Conservation (phyloP, 2,113 vertebrate genomes). For the Hyaena hyaena region DNA sequence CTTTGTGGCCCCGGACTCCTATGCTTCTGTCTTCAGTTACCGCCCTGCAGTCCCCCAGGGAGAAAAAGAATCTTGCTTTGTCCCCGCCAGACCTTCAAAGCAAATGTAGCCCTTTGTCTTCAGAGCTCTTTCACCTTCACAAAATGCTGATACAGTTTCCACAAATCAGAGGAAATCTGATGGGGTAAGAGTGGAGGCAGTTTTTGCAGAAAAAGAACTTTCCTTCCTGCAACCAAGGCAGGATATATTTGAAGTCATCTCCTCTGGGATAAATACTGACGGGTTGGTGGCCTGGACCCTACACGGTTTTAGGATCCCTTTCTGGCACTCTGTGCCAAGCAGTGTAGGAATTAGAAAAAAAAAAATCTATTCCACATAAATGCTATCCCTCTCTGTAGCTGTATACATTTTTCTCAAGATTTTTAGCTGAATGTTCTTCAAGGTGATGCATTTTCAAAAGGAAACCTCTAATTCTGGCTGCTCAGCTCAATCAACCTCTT, state of each 20-base stretch:
- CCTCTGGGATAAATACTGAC: not conserved
- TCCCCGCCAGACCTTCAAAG: slow-evolving; percentile 73
- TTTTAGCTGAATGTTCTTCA: slow-evolving; percentile 34
- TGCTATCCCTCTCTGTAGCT: not conserved
- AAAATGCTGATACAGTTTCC: slow-evolving; percentile 58
- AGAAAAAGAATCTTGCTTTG: slow-evolving; percentile 80
- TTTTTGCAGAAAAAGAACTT: slow-evolving; percentile 62
- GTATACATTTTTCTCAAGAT: not conserved
- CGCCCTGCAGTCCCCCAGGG: slow-evolving; percentile 65
- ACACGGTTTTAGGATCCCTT: not conserved
- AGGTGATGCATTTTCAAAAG: slow-evolving; percentile 33
- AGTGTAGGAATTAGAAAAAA: not conserved
- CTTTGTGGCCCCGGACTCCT: slow-evolving; percentile 39
- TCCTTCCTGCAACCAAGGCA: slow-evolving; percentile 23
- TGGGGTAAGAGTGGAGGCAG: not conserved
- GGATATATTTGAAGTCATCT: not conserved
- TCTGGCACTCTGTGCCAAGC: not conserved
- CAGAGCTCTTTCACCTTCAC: slow-evolving; percentile 74
- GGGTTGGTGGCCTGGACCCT: not conserved
- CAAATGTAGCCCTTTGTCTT: slow-evolving; percentile 80
- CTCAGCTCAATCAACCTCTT: slow-evolving; percentile 12
- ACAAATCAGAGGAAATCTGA: slow-evolving; percentile 68
- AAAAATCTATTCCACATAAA: not conserved
- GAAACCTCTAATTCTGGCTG: slow-evolving; percentile 43
- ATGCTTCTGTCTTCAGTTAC: slow-evolving; percentile 58